These are phyloP conservation scores for Vidua chalybeata DNA, from an alignment of 2,113 vertebrate species.

Conservation along the genomic window DNA sequence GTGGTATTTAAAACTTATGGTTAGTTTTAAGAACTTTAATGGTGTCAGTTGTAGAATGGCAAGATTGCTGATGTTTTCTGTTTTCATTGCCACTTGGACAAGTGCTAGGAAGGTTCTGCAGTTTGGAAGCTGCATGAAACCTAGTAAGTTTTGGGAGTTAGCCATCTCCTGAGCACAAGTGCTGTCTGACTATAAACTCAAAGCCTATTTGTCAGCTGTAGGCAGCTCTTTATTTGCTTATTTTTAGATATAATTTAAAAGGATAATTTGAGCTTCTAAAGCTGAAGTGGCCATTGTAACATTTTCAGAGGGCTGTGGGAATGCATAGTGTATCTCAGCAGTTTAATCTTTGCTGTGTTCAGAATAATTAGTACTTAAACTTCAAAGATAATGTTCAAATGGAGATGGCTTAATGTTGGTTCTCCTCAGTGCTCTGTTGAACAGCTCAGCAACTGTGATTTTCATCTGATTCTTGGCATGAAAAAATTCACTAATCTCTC, in stretches of 20 bases:
- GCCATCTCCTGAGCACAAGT: not conserved
- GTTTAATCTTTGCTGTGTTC: not conserved
- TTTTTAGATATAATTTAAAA: not conserved
- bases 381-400: not conserved
- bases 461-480: not conserved
- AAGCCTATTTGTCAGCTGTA: not conserved
- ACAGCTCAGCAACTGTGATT: not conserved
- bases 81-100: not conserved
- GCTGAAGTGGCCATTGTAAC: not conserved
- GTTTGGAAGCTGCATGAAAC: not conserved
- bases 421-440: not conserved
- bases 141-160: not conserved
- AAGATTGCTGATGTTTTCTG: not conserved
- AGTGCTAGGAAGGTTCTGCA: not conserved
- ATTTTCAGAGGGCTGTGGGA: not conserved
- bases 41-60: not conserved
- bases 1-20: not conserved
- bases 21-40: not conserved
- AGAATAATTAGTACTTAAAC: not conserved
- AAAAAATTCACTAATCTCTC: not conserved
- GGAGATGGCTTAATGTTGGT: not conserved
- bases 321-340: not conserved
- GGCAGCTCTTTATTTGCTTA: not conserved
- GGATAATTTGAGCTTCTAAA: not conserved
- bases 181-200: not conserved